Evolutionary conservation across 2,888 invertebrate genomes (phyloP).

Genomic region (Parnassius orleans): DNA sequence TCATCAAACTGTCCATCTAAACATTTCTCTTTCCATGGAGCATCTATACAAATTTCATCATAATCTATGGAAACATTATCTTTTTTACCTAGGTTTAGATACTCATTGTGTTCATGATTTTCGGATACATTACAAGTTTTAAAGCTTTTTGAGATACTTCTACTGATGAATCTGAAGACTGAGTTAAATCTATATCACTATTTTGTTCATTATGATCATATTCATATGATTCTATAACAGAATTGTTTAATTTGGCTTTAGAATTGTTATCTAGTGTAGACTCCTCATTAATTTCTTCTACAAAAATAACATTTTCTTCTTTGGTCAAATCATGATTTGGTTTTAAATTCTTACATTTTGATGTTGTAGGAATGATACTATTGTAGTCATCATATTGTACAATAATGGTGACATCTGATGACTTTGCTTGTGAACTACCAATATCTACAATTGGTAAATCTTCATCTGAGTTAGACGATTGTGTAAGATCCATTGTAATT

Average conservation of each 20-base stretch:
- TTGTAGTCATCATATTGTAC: conserved; percentile 32
- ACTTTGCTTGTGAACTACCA: conserved; percentile 33
- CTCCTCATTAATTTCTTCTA: neutral
- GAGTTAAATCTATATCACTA: conserved; percentile 17
- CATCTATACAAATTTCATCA: conserved; percentile 52
- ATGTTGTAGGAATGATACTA: neutral
- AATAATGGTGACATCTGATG: conserved; percentile 47
- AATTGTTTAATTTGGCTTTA: neutral
- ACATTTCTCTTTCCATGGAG: conserved; percentile 16
- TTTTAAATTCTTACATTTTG: neutral
- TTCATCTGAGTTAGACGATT: conserved; percentile 53
- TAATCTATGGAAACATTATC: conserved; percentile 64
- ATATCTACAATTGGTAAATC: conserved; percentile 52
- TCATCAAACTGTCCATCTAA: conserved; percentile 10
- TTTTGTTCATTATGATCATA: neutral
- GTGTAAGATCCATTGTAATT: conserved; percentile 51
- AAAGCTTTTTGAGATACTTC: neutral
- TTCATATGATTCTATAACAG: neutral
- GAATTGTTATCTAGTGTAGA: neutral
- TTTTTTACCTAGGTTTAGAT: conserved; percentile 47
- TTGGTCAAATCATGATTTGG: neutral
- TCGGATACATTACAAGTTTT: neutral
- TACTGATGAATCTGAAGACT: conserved; percentile 12
- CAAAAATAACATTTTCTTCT: neutral
- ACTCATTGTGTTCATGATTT: conserved; percentile 15